phyloP scores from a whole-genome alignment of 2,113 vertebrate genomes.

The Cairina moschata region DNA sequence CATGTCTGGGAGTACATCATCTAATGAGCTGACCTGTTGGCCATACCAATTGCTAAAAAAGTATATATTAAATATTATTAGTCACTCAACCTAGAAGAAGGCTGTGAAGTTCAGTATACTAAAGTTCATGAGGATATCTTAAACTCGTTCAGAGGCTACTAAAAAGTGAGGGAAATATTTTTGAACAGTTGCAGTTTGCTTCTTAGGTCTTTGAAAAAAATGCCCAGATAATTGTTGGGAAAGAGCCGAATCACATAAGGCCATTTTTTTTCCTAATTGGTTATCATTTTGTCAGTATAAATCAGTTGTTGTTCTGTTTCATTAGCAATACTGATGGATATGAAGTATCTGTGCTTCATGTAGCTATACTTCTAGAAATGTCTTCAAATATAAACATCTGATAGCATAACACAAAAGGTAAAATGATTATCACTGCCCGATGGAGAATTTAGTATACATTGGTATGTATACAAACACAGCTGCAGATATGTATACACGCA shows the following conservation, averaged over 20 bases:
- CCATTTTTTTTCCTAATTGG: background rate
- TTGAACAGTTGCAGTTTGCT: background rate
- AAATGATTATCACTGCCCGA: background rate
- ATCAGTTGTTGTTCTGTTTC: background rate
- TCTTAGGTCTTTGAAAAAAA: background rate
- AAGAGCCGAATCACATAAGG: background rate
- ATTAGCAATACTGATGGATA: background rate
- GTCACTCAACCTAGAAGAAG: background rate
- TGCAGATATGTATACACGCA: accelerated
- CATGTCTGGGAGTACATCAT: background rate
- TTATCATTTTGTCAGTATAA: background rate
- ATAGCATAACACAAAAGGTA: background rate
- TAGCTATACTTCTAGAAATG: background rate
- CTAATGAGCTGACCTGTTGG: background rate
- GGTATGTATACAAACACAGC: background rate
- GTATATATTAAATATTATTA: background rate
- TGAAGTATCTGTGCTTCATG: background rate
- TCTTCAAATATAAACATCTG: background rate
- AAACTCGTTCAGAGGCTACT: background rate
- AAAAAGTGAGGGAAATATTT: background rate
- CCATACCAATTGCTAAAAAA: background rate
- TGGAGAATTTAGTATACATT: background rate
- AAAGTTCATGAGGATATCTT: background rate
- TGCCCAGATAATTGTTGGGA: background rate
- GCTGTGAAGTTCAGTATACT: background rate